Conservation (phyloP, 2,888 invertebrate species). For the Keiferia lycopersicella region DNA sequence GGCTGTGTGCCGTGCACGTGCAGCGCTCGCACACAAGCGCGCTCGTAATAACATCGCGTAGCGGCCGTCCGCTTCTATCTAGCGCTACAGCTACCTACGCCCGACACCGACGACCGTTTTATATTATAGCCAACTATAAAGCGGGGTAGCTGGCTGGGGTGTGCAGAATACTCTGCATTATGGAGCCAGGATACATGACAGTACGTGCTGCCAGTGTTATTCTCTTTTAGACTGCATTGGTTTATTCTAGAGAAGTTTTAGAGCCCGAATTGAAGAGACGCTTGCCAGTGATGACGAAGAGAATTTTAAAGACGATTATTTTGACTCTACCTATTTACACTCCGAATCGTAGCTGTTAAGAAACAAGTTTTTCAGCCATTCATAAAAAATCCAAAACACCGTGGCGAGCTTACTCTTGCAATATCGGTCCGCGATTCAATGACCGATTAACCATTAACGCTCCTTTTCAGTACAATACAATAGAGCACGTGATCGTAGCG, state of each 20-base stretch:
- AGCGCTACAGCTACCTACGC: constrained; percentile 71
- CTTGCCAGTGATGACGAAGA: neutral
- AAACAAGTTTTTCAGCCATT: constrained; percentile 58
- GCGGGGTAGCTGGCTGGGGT: constrained; percentile 69
- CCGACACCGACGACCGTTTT: constrained; percentile 52
- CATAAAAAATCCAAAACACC: constrained; percentile 58
- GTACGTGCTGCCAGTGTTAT: constrained; percentile 13
- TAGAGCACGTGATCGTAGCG: constrained; percentile 66
- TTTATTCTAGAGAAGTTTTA: neutral
- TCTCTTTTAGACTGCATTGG: constrained; percentile 4
- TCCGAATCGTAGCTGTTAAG: no score
- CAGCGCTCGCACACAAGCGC: constrained; percentile 65
- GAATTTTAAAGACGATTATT: neutral
- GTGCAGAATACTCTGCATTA: constrained; percentile 50
- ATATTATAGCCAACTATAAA: constrained; percentile 64
- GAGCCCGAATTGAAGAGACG: neutral
- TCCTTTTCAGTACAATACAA: constrained; percentile 61
- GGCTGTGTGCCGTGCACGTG: constrained; percentile 52
- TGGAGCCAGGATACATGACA: constrained; percentile 43
- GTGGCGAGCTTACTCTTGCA: constrained; percentile 62
- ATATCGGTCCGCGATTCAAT: constrained; percentile 62
- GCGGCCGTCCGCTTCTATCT: constrained; percentile 68
- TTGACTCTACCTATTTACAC: constrained; percentile 51
- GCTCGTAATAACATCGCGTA: constrained; percentile 67
- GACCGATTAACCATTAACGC: constrained; percentile 70